phyloP scores from a whole-genome alignment of 2,113 vertebrate species.

The Cheilinus undulatus region DNA sequence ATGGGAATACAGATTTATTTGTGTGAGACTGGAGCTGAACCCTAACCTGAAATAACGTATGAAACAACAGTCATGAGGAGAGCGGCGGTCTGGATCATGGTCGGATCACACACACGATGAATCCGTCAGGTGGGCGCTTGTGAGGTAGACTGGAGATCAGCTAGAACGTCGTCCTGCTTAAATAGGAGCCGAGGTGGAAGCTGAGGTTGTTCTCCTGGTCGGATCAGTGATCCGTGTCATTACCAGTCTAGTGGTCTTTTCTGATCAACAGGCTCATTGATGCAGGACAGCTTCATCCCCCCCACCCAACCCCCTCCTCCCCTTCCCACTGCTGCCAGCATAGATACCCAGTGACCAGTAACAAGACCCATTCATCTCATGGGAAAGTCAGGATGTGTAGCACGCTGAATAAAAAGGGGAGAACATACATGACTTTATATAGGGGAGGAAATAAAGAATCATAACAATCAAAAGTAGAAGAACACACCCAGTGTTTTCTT shows the following conservation, averaged over 20 bases:
- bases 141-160: slow-evolving; percentile 58
- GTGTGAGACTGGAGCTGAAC: neutral
- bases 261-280: slow-evolving; percentile 80
- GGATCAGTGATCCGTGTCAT: slow-evolving; percentile 71
- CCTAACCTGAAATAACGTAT: slow-evolving; percentile 63
- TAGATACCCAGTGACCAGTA: slow-evolving; percentile 68
- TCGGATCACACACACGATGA: neutral
- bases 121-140: slow-evolving; percentile 9
- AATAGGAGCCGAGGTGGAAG: slow-evolving; percentile 52
- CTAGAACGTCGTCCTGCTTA: slow-evolving; percentile 29
- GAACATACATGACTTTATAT: slow-evolving; percentile 7
- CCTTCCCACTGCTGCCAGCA: slow-evolving; percentile 38
- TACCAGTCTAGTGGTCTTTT: slow-evolving; percentile 71
- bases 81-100: slow-evolving; percentile 55
- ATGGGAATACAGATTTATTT: fast-evolving
- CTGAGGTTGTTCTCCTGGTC: slow-evolving; percentile 45
- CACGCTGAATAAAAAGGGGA: slow-evolving; percentile 21
- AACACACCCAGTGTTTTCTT: too few species aligned
- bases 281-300: slow-evolving; percentile 47
- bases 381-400: slow-evolving; percentile 48
- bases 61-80: slow-evolving; percentile 41
- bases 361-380: slow-evolving; percentile 69
- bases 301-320: neutral
- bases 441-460: too few species aligned
- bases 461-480: too few species aligned